Percentiles rank a stretch among this genome's conserved stretches.
These are phyloP conservation scores for Thera obeliscata DNA, from an alignment of 2,888 invertebrate genomes.

Conservation along the genomic window DNA sequence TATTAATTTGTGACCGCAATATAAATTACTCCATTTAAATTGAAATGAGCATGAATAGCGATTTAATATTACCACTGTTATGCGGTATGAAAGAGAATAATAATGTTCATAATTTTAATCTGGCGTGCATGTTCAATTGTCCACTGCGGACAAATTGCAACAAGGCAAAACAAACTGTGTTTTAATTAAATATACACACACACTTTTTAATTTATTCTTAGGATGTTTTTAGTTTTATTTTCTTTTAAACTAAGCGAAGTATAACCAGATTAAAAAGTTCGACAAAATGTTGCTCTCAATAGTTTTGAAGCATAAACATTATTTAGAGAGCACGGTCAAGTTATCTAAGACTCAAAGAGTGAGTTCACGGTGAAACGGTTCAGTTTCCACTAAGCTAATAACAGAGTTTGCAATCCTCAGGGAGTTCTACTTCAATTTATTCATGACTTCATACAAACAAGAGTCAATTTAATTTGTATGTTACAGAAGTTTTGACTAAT, in stretches of 20 bases:
- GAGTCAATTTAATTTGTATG: slow-evolving; percentile 37
- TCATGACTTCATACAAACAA: slow-evolving; percentile 45
- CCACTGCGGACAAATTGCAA: slow-evolving; percentile 40
- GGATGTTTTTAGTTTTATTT: slow-evolving; percentile 12
- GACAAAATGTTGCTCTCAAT: not conserved
- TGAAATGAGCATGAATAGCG: slow-evolving; percentile 48
- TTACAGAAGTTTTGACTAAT: slow-evolving; percentile 13
- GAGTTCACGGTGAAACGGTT: slow-evolving; percentile 36
- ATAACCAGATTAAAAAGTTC: slow-evolving; percentile 13
- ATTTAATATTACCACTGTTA: slow-evolving; percentile 47
- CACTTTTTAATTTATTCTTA: slow-evolving; percentile 14
- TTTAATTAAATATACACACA: slow-evolving; percentile 25
- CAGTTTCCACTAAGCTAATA: slow-evolving; percentile 71
- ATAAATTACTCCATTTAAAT: slow-evolving; percentile 48
- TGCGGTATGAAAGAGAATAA: slow-evolving; percentile 44
- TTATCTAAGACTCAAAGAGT: slow-evolving; percentile 23
- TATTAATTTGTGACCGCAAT: slow-evolving; percentile 47
- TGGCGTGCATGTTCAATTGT: slow-evolving; percentile 32
- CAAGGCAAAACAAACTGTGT: slow-evolving; percentile 31
- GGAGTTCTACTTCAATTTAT: slow-evolving; percentile 54
- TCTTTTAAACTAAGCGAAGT: slow-evolving; percentile 1
- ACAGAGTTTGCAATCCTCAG: slow-evolving; percentile 57
- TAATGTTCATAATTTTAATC: slow-evolving; percentile 43
- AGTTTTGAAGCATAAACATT: not conserved
- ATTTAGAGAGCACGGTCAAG: slow-evolving; percentile 16